These are phyloP conservation scores for Seira sanloemensis DNA, from an alignment of 2,888 invertebrate genomes.

Conservation along the genomic window DNA sequence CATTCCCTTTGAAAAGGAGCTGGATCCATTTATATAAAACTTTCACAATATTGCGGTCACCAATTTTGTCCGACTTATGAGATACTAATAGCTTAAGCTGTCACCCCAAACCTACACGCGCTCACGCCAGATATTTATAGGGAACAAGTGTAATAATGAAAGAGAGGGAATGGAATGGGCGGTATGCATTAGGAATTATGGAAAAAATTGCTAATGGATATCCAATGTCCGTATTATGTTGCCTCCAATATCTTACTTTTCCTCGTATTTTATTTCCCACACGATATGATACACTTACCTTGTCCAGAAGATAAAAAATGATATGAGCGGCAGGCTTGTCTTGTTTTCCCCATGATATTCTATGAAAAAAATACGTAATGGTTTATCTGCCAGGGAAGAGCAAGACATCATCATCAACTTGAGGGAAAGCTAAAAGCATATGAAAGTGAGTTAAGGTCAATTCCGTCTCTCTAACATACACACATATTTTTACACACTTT, in stretches of 20 bases:
- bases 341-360: conserved; percentile 21
- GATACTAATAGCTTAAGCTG: conserved; percentile 46
- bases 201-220: conserved; percentile 62
- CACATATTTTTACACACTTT: not conserved
- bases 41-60: conserved; percentile 51
- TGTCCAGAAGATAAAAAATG: not conserved
- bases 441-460: conserved; percentile 36
- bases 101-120: conserved; percentile 32
- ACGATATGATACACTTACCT: not conserved
- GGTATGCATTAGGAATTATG: conserved; percentile 58
- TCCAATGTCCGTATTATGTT: conserved; percentile 53
- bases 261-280: not conserved
- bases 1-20: not conserved
- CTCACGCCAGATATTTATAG: not conserved
- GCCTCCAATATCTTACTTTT: conserved; percentile 11
- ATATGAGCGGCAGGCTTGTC: not conserved
- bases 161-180: conserved; percentile 3
- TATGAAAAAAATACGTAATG: too few species aligned
- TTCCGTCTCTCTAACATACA: not conserved
- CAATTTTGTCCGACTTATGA: conserved; percentile 36
- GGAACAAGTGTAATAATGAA: conserved; percentile 28
- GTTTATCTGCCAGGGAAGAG: not conserved
- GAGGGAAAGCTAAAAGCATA: conserved; percentile 33
- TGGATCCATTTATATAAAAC: conserved; percentile 35
- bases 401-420: not conserved